Base-by-base conservation (phyloP, 2,797 vertebrate species). In the Falco novaeseelandiae region DNA sequence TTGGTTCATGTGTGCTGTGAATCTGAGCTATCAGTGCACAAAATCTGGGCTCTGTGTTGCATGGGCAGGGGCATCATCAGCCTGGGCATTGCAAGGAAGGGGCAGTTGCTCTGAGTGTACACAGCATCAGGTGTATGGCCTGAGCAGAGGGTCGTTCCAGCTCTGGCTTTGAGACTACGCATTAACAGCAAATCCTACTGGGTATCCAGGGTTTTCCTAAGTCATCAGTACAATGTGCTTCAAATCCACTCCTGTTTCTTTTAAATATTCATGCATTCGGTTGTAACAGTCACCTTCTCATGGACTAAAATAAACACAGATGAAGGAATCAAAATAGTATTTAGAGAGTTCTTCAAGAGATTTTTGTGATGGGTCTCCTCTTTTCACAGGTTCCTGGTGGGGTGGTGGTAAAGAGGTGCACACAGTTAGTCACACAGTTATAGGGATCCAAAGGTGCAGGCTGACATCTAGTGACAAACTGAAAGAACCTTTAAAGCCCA, bases 391-490 rank as follows among this genome's bases (percentile, higher is more conserved):
- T 70, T 69, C 17, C 17, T 55, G 38, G 17, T 25, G 42, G 27
- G 40, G 6, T 9, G 30, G 48, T 67, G 22, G 32, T 29, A 12
- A 13, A 44, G 55, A 57, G n/a, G 32, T 25, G 22, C 36, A 5
- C 22, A 36, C 36, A 10, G 36, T 36, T 36, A 2, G 20, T 54
- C 40, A 3, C 21, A 7, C 40, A 38, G 9, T 21, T 29, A 7
- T 30, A 36, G 42, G 14, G 14, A 78, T 34, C 8, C 0, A 11
- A 93, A 90, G 86, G 78, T 70, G 70, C 73, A 96, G 83, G 36
- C 92, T 96, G 96, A 96, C 96, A 96, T 69, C 96, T 97, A 97
- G 96, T 90, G 96, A 94, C 93, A 82, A 69, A 80, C 52, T 78
- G 51, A 36, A 63, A 48, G 70, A 96, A 90, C 32, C 32, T 61